Percentiles rank a stretch among this genome's conserved stretches.
Conservation (phyloP, 2,888 invertebrate species). For the Epirrita christyi region DNA sequence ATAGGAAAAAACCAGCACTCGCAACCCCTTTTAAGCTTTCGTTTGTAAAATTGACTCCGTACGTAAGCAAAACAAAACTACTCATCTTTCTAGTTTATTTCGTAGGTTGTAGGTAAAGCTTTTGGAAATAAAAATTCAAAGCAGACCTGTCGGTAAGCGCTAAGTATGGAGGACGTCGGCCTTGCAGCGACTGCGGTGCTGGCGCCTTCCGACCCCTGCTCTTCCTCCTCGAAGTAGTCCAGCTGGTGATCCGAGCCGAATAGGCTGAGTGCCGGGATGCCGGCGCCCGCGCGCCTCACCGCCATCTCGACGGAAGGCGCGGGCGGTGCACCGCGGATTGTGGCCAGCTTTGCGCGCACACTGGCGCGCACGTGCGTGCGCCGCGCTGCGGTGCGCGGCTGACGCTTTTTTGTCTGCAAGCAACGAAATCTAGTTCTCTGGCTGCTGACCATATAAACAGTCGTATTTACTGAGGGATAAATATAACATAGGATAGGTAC, state of each 20-base stretch:
- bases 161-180: constrained; percentile 72
- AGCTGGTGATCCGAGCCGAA: constrained; percentile 88
- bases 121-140: too few relatives aligned
- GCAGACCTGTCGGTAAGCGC: constrained; percentile 70
- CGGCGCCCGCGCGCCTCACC: constrained; percentile 49
- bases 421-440: background rate
- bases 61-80: too few relatives aligned
- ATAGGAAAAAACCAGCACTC: too few relatives aligned
- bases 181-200: constrained; percentile 71
- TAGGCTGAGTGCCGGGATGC: constrained; percentile 69
- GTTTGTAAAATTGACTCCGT: too few relatives aligned
- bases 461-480: too few relatives aligned
- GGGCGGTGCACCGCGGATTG: constrained; percentile 35
- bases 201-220: constrained; percentile 50
- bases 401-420: constrained; percentile 54
- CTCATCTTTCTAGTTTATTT: too few relatives aligned
- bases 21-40: too few relatives aligned
- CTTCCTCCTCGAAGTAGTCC: constrained; percentile 87
- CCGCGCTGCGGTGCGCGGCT: constrained; percentile 73
- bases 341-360: constrained; percentile 66
- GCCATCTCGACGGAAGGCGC: constrained; percentile 21
- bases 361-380: constrained; percentile 60
- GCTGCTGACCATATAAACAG: too few relatives aligned
- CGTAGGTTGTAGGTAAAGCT: too few relatives aligned
- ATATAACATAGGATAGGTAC: too few relatives aligned